phyloP scores from a whole-genome alignment of 2,797 vertebrate species.

The Melanotaenia boesemani region DNA sequence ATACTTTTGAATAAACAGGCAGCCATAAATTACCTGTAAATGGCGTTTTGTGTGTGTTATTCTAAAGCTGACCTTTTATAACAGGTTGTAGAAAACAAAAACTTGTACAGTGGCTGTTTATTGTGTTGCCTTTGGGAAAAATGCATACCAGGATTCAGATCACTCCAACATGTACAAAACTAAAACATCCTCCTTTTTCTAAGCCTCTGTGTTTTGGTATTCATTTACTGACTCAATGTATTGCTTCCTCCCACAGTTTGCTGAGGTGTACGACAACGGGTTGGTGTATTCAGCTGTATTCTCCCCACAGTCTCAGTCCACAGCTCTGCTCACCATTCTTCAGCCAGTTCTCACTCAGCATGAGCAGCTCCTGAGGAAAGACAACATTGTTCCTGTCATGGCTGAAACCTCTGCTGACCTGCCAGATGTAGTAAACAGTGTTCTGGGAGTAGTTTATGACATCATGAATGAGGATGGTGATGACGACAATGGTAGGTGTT shows the following conservation, averaged over 20 bases:
- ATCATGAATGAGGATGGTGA: constrained; percentile 66
- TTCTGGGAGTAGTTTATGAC: constrained; percentile 81
- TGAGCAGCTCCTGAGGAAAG: constrained; percentile 45
- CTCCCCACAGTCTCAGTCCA: constrained; percentile 82
- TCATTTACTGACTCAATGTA: neutral
- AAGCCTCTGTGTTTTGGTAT: neutral
- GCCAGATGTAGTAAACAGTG: constrained; percentile 84
- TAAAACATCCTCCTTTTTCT: no score
- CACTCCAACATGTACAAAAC: no score
- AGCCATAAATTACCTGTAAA: neutral
- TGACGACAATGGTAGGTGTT: constrained; percentile 55
- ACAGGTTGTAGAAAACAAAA: neutral
- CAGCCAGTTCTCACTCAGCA: constrained; percentile 50
- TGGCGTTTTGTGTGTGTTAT: neutral
- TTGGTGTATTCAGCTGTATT: constrained; percentile 85
- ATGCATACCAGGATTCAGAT: no score
- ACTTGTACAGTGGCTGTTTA: neutral
- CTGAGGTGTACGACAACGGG: constrained; percentile 77
- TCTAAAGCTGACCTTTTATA: neutral
- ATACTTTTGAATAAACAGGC: no score
- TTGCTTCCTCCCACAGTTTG: constrained; percentile 79
- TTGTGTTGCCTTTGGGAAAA: neutral
- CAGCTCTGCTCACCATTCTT: constrained; percentile 87
- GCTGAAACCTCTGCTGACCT: constrained; percentile 71
- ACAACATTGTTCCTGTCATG: constrained; percentile 41